Evolutionary conservation across 2,797 vertebrate genomes (phyloP).

Genomic region (Pogoniulus pusillus): DNA sequence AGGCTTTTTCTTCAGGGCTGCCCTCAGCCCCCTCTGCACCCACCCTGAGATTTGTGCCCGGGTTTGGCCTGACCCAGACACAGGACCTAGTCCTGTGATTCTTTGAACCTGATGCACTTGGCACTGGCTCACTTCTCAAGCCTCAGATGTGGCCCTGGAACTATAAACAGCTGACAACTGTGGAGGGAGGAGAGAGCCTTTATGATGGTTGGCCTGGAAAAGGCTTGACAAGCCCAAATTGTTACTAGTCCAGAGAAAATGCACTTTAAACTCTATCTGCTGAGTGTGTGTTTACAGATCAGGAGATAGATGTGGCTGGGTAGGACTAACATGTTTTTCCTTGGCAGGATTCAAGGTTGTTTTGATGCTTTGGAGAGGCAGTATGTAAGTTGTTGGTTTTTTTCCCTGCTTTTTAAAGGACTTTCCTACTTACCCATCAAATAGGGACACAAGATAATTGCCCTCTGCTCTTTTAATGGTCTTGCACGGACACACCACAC

Average conservation of each 20-base stretch:
- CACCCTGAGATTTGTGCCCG: too few relatives aligned
- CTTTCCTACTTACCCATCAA: neutral
- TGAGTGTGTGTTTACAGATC: constrained; percentile 30
- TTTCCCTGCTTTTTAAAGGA: neutral
- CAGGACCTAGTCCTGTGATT: too few relatives aligned
- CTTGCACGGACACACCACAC: neutral
- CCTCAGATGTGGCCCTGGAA: neutral
- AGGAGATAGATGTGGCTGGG: constrained; percentile 21
- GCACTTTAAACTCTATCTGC: neutral
- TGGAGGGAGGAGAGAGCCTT: neutral
- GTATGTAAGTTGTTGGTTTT: constrained; percentile 84
- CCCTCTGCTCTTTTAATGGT: neutral
- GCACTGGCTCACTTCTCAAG: too few relatives aligned
- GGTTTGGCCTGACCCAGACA: too few relatives aligned
- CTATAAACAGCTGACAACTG: neutral
- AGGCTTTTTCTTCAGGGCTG: too few relatives aligned
- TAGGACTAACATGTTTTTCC: constrained; percentile 25
- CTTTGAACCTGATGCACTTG: too few relatives aligned
- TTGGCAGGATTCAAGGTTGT: constrained; percentile 90
- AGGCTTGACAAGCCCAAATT: neutral
- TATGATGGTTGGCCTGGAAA: neutral
- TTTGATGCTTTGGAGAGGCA: constrained; percentile 92
- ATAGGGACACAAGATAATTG: neutral
- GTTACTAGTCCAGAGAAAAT: neutral
- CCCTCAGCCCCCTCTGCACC: too few relatives aligned